phyloP scores from a whole-genome alignment of 2,888 invertebrate genomes.

The Diarsia rubi region DNA sequence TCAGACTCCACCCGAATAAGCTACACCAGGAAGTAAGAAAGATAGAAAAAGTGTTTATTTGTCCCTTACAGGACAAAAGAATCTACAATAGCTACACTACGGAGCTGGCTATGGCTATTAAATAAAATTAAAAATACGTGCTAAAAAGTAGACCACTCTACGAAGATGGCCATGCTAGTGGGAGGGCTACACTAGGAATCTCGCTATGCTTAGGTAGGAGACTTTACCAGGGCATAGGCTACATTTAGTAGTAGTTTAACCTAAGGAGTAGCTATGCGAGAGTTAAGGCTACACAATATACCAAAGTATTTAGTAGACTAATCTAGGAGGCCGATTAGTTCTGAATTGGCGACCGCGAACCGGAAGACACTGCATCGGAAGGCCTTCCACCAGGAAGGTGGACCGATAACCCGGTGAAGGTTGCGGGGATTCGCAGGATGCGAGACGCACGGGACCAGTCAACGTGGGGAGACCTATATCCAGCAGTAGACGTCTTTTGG shows the following conservation, averaged over 20 bases:
- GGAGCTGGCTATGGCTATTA: background rate
- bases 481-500: no score
- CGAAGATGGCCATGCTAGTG: background rate
- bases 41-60: no score
- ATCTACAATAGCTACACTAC: background rate
- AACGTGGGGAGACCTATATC: no score
- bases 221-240: background rate
- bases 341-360: no score
- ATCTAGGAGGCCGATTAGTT: no score
- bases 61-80: no score
- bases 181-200: background rate
- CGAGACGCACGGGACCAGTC: no score
- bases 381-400: no score
- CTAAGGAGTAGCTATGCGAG: background rate
- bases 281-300: background rate
- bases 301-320: background rate
- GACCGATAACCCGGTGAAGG: no score
- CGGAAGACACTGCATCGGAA: no score
- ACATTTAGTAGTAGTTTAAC: background rate
- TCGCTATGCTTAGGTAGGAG: background rate
- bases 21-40: background rate
- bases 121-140: no score
- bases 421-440: no score
- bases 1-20: background rate
- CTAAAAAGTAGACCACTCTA: background rate